Conservation (phyloP, 2,797 vertebrate species). For the Enteromius treurensis region DNA sequence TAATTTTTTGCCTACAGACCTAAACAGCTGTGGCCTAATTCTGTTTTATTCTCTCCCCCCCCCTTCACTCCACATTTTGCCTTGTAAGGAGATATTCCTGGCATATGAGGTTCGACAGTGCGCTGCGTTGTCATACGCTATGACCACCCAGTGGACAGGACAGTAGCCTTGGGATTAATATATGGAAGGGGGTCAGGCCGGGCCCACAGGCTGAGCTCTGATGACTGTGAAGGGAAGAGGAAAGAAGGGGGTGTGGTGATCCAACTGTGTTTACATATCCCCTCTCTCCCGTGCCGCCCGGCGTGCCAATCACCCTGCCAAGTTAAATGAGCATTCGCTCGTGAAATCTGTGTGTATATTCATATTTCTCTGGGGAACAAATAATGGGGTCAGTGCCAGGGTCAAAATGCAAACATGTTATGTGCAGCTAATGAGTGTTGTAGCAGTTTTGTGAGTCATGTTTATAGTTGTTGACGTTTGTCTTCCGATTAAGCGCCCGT, state of each 20-base stretch:
- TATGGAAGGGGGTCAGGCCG: conserved; percentile 61
- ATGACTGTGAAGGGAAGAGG: conserved; percentile 41
- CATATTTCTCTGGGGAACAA: conserved; percentile 46
- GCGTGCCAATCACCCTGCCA: conserved; percentile 42
- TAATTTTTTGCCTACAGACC: conserved; percentile 90
- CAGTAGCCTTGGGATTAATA: conserved; percentile 65
- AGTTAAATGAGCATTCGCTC: conserved; percentile 59
- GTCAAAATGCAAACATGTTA: conserved; percentile 52
- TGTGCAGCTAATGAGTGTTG: conserved; percentile 17
- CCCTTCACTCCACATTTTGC: conserved; percentile 76
- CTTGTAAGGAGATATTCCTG: conserved; percentile 84
- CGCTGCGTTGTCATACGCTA: conserved; percentile 79
- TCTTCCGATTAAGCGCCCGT: background rate
- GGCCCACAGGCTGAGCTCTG: conserved; percentile 47
- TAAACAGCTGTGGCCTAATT: conserved; percentile 92
- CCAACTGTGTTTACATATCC: conserved; percentile 53
- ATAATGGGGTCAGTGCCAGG: conserved; percentile 52
- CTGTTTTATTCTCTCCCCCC: conserved; percentile 69
- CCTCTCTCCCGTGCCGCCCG: conserved; percentile 24
- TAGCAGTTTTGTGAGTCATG: conserved; percentile 7
- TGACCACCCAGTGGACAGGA: conserved; percentile 68
- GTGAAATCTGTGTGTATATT: conserved; percentile 62
- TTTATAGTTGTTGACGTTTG: conserved; percentile 24
- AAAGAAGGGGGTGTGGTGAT: conserved; percentile 30
- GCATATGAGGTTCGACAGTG: conserved; percentile 72